Evolutionary conservation across 2,888 invertebrate species (phyloP), one percentile per base, ranked within the genome.

Genomic region (Hydraecia micacea): DNA sequence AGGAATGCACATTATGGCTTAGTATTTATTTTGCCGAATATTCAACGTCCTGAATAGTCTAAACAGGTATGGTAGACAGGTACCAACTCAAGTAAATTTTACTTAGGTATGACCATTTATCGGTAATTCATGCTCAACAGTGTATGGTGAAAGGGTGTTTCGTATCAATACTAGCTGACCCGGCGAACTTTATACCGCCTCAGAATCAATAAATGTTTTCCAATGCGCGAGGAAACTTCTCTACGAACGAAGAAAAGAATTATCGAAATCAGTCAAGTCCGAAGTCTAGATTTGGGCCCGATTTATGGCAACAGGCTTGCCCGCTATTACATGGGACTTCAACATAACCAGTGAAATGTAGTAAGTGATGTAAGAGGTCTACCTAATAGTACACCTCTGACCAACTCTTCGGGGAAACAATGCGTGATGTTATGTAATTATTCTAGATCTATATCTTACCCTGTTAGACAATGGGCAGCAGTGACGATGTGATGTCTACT

Each of bases 401-500:
- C 58, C 7, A 28, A 6, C 15, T 6, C 28, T 28, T 28, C 15
- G 28, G 15, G 6, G 39, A 39, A 39, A 39, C 36, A 39, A 39
- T 39, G 39, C 9, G 39, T 39, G 6, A 36, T 36, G 36, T 36
- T 36, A 36, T 28, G 28, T 7, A 28, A 42, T 11, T 28, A 3
- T 73, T 60, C 3, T 58, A 36, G 13, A 72, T 7, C 28, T 36
- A 42, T 7, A 52, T 42, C 83, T 86, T 93, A 97, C 97, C 93
- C 92, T 5, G 84, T 80, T 2, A 97, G 84, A 82, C 97, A 97
- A 90, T 97, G 97, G 8, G 97, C 97, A 18, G 97, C 97, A 0
- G 97, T 97, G 25, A 97, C 84, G 13, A 97, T 89, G 77, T 92
- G 91, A n/a, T 85, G 85, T 1, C 74, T 60, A 77, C 90, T 95